These are phyloP conservation scores for Scylla paramamosain DNA, from an alignment of 1,140 invertebrate genomes.

Conservation along the genomic window DNA sequence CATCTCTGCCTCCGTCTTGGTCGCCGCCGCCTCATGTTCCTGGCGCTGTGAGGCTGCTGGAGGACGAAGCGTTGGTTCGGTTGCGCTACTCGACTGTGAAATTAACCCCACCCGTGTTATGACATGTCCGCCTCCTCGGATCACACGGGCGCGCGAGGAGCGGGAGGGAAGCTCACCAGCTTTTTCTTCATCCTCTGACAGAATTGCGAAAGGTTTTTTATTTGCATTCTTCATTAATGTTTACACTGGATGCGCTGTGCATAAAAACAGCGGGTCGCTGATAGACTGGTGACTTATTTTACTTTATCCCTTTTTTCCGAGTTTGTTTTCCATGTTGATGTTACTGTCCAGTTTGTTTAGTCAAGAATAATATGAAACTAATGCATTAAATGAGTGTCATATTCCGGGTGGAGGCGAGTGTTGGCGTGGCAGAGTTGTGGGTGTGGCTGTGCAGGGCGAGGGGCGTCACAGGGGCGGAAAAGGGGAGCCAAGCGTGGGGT, in stretches of 20 bases:
- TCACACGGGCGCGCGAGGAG: not conserved
- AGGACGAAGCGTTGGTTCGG: not conserved
- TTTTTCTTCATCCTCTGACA: conserved; percentile 6
- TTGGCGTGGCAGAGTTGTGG: not conserved
- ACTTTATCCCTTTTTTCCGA: not conserved
- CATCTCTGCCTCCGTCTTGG: not conserved
- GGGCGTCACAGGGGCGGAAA: not conserved
- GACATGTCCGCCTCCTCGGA: not conserved
- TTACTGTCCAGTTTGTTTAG: not conserved
- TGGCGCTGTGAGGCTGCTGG: not conserved
- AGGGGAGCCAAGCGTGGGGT: not conserved
- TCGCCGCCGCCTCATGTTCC: not conserved
- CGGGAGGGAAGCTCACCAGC: not conserved
- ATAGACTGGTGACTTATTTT: not conserved
- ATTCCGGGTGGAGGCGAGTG: not conserved
- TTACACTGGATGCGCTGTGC: too few species aligned
- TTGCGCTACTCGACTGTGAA: not conserved
- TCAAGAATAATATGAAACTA: not conserved
- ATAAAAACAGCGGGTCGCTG: too few species aligned
- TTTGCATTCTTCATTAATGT: too few species aligned
- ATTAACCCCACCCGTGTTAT: not conserved
- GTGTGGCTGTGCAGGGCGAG: not conserved
- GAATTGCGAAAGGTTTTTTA: not conserved
- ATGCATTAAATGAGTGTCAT: not conserved
- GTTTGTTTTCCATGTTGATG: not conserved